Percentiles rank a stretch among this genome's conserved stretches.
These are phyloP conservation scores for Tenthredo amoena DNA, from an alignment of 2,888 invertebrate species.

Conservation along the genomic window DNA sequence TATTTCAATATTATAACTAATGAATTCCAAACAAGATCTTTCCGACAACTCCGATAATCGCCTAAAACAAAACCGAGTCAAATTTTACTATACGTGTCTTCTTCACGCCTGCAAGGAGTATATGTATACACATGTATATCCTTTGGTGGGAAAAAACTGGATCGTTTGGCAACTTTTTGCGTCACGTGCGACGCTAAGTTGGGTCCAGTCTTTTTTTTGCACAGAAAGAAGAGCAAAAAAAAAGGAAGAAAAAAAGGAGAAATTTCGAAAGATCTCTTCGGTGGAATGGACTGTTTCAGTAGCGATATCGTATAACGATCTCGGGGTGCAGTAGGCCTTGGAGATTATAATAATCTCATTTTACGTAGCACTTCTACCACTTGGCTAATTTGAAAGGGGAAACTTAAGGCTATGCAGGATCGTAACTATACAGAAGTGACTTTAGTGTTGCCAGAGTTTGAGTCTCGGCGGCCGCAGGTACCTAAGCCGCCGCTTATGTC, in stretches of 20 bases:
- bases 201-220: neutral
- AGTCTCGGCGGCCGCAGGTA: constrained; percentile 32
- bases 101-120: neutral
- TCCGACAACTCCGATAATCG: neutral
- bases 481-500: constrained; percentile 67
- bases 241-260: neutral
- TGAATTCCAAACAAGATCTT: neutral
- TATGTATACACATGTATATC: neutral
- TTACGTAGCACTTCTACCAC: constrained; percentile 73
- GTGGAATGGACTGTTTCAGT: neutral
- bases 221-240: neutral
- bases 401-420: constrained; percentile 33
- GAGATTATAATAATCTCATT: constrained; percentile 78
- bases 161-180: neutral
- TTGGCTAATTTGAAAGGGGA: constrained; percentile 75
- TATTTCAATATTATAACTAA: neutral
- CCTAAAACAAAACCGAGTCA: neutral
- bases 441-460: constrained; percentile 33
- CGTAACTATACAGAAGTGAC: constrained; percentile 45
- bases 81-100: neutral
- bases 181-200: constrained; percentile 12
- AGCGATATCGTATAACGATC: constrained; percentile 54
- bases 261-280: neutral
- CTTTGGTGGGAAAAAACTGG: neutral
- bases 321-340: constrained; percentile 74